phyloP scores from a whole-genome alignment of 1,140 invertebrate genomes.

The Penaeus chinensis region DNA sequence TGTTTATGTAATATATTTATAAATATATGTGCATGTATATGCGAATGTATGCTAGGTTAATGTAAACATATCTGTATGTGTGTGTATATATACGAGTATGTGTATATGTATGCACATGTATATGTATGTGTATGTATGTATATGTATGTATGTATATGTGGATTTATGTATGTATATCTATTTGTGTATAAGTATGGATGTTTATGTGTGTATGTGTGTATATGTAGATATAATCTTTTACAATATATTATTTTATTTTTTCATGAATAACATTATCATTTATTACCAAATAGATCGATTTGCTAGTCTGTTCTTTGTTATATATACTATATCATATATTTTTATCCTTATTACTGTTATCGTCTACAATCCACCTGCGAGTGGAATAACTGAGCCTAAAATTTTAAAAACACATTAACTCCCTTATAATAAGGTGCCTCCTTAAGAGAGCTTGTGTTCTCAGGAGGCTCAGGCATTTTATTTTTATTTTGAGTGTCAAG shows the following conservation, averaged over 20 bases:
- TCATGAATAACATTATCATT: not conserved
- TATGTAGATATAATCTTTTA: not conserved
- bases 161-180: not conserved
- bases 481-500: no score
- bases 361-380: no score
- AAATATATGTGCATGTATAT: slow-evolving; percentile 7
- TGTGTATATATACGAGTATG: not conserved
- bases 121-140: not conserved
- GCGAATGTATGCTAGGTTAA: no score
- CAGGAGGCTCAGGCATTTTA: no score
- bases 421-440: no score
- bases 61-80: no score
- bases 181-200: not conserved
- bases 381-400: no score
- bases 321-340: no score
- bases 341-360: no score
- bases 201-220: not conserved
- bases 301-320: no score
- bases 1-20: not conserved
- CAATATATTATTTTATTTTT: not conserved
- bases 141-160: not conserved
- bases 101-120: not conserved
- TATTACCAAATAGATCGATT: not conserved
- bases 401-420: no score
- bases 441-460: no score